Percentiles rank a stretch among this genome's conserved stretches.
phyloP scores from a whole-genome alignment of 2,113 vertebrate genomes.

The Hippocampus abdominalis region DNA sequence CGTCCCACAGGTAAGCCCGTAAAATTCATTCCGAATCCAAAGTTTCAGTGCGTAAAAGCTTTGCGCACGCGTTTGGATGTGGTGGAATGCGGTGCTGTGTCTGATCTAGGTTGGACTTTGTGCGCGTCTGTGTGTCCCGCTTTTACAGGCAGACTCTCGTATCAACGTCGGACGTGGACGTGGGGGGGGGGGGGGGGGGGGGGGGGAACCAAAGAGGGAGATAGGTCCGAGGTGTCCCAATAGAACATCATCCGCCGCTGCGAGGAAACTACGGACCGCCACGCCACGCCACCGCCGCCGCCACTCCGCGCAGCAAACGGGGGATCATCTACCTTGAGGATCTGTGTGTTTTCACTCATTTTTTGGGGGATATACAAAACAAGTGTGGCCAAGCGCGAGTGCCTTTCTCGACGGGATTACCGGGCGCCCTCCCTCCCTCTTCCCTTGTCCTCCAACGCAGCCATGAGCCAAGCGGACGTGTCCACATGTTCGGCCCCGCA shows the following conservation, averaged over 20 bases:
- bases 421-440: slow-evolving; percentile 8
- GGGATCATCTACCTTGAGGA: slow-evolving; percentile 1
- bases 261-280: not conserved
- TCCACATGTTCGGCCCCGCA: slow-evolving; percentile 88
- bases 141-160: not conserved
- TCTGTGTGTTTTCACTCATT: slow-evolving; percentile 6
- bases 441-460: slow-evolving; percentile 43
- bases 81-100: slow-evolving; percentile 46
- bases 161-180: not conserved
- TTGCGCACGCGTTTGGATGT: slow-evolving; percentile 44
- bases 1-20: slow-evolving; percentile 65
- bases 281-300: not conserved
- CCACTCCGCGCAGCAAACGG: not conserved
- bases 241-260: not conserved
- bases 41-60: slow-evolving; percentile 38
- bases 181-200: not conserved
- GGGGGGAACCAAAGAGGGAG: not conserved
- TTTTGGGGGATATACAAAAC: slow-evolving; percentile 9
- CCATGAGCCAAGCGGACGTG: slow-evolving; percentile 95
- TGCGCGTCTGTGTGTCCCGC: not conserved
- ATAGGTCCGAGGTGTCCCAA: not conserved
- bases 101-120: not conserved
- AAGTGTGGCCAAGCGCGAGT: slow-evolving; percentile 22
- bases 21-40: slow-evolving; percentile 3
- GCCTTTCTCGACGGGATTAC: slow-evolving; percentile 55